phyloP scores from a whole-genome alignment of 2,113 vertebrate species.

The Bungarus multicinctus region DNA sequence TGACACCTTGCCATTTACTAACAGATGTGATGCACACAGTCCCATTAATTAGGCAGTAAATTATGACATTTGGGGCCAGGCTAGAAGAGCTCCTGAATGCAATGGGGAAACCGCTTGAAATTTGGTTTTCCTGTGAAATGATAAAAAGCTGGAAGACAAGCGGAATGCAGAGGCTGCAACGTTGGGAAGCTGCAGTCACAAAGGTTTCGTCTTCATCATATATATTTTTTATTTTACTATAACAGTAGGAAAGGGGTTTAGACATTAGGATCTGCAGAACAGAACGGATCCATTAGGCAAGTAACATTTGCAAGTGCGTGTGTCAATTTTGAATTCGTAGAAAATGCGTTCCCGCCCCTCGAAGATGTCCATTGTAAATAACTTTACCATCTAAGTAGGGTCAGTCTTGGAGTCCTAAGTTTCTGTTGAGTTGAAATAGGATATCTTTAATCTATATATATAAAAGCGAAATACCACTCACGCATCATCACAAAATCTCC shows the following conservation, averaged over 20 bases:
- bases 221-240: neutral
- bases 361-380: neutral
- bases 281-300: neutral
- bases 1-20: neutral
- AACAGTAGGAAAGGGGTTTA: neutral
- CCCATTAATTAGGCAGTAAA: constrained; percentile 3
- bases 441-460: too few relatives aligned
- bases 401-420: neutral
- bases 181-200: neutral
- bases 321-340: neutral
- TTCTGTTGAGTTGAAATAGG: neutral
- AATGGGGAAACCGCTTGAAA: neutral
- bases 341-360: neutral
- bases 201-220: neutral
- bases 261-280: neutral
- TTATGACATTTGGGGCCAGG: neutral
- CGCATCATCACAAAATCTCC: too few relatives aligned
- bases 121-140: neutral
- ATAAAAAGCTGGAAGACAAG: constrained; percentile 17
- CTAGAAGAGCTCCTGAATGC: neutral
- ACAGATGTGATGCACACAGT: neutral
- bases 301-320: neutral
- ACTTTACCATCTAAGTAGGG: neutral
- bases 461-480: too few relatives aligned
- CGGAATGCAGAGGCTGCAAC: fast-evolving